phyloP scores from a whole-genome alignment of 1,140 invertebrate species.

The Meloidogyne exigua region DNA sequence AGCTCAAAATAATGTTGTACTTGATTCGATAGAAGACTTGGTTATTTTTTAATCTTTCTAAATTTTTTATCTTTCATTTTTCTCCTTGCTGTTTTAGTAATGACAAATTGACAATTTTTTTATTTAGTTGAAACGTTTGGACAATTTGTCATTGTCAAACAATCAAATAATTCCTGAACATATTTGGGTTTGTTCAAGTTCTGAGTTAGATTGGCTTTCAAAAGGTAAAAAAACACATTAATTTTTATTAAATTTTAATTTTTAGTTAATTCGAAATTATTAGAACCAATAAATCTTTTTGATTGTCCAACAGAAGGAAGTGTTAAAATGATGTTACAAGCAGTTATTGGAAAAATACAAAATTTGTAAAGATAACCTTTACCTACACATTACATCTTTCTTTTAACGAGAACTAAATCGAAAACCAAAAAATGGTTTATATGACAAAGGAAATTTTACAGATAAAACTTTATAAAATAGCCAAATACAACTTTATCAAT shows the following conservation, averaged over 20 bases:
- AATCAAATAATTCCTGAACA: constrained; percentile 25
- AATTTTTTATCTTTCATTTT: too few relatives aligned
- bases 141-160: neutral
- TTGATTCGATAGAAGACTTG: constrained; percentile 19
- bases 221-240: constrained; percentile 5
- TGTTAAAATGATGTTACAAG: constrained; percentile 42
- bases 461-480: too few relatives aligned
- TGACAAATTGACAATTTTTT: too few relatives aligned
- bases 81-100: too few relatives aligned
- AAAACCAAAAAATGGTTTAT: too few relatives aligned
- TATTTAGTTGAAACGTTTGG: constrained; percentile 18
- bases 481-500: neutral
- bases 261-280: constrained; percentile 28
- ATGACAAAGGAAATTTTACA: too few relatives aligned
- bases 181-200: constrained; percentile 34
- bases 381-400: too few relatives aligned
- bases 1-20: constrained; percentile 10
- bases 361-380: constrained; percentile 53
- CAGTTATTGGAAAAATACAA: constrained; percentile 44
- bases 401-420: too few relatives aligned
- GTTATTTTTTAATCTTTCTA: too few relatives aligned
- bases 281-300: constrained; percentile 36
- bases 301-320: constrained; percentile 39
- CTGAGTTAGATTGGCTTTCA: constrained; percentile 46
- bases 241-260: neutral